These are phyloP conservation scores for Nettapus auritus DNA, from an alignment of 2,113 vertebrate species.

Conservation along the genomic window DNA sequence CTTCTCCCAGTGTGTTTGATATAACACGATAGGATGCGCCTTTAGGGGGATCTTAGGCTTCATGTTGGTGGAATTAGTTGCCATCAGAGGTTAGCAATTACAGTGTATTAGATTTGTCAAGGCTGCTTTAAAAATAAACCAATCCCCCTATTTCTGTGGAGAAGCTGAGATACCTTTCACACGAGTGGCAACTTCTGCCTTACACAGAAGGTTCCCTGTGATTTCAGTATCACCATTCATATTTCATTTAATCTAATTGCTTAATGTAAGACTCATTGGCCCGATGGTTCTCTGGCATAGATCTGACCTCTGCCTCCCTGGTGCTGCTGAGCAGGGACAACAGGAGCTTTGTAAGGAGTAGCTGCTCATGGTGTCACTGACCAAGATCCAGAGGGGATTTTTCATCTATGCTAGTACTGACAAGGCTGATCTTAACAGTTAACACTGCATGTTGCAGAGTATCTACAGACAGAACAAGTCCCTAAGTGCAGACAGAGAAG, in stretches of 20 bases:
- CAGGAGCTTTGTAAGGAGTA: neutral
- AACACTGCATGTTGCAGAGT: neutral
- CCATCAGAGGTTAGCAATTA: neutral
- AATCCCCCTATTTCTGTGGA: neutral
- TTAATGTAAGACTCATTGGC: neutral
- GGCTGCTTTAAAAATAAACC: slow-evolving; percentile 15
- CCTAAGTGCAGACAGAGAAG: neutral
- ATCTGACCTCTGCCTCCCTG: neutral
- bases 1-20: neutral
- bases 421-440: neutral
- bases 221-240: neutral
- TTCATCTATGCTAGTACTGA: neutral
- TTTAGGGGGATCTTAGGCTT: neutral
- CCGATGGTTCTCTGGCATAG: neutral
- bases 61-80: neutral
- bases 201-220: neutral
- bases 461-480: neutral
- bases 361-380: neutral
- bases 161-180: neutral
- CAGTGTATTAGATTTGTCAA: neutral
- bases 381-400: neutral
- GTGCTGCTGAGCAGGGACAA: neutral
- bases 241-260: neutral
- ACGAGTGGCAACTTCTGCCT: neutral
- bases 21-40: neutral